A percentile compares a stretch with the other conserved stretches of the same genome.
These are phyloP conservation scores for Didymodactylos carnosus DNA, from an alignment of 2,888 invertebrate genomes.

Conservation along the genomic window DNA sequence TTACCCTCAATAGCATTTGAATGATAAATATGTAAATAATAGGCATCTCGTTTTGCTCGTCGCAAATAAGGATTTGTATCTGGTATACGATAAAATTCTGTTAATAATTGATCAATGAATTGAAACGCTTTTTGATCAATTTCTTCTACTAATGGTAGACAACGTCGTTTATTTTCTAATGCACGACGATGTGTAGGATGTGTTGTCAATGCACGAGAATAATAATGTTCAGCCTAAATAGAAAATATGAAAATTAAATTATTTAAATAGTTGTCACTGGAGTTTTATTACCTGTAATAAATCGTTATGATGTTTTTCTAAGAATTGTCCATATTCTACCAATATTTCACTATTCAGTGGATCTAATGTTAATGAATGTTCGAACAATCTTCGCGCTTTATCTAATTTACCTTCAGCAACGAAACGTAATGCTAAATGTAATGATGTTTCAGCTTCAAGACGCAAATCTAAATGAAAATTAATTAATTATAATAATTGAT, in stretches of 20 bases:
- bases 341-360: slow-evolving; percentile 77
- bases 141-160: slow-evolving; percentile 62
- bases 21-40: slow-evolving; percentile 79
- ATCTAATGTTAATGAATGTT: slow-evolving; percentile 72
- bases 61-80: slow-evolving; percentile 57
- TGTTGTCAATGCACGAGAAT: slow-evolving; percentile 56
- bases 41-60: slow-evolving; percentile 75
- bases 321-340: slow-evolving; percentile 72
- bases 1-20: slow-evolving; percentile 87
- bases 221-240: slow-evolving; percentile 76
- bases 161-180: slow-evolving; percentile 52
- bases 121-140: slow-evolving; percentile 58
- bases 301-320: slow-evolving; percentile 64
- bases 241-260: slow-evolving; percentile 19
- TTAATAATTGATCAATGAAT: slow-evolving; percentile 15
- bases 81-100: slow-evolving; percentile 53
- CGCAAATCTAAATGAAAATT: neutral
- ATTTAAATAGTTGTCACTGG: too few relatives aligned
- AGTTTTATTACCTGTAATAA: too few relatives aligned
- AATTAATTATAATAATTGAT: too few relatives aligned
- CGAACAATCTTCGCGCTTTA: slow-evolving; percentile 29
- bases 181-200: slow-evolving; percentile 21
- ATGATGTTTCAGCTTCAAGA: slow-evolving; percentile 6
- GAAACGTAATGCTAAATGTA: neutral
- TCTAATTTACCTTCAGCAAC: slow-evolving; percentile 18